Percentiles rank a stretch among this genome's conserved stretches.
Evolutionary conservation across 2,113 vertebrate genomes (phyloP).

Genomic region (Mixornis gularis): DNA sequence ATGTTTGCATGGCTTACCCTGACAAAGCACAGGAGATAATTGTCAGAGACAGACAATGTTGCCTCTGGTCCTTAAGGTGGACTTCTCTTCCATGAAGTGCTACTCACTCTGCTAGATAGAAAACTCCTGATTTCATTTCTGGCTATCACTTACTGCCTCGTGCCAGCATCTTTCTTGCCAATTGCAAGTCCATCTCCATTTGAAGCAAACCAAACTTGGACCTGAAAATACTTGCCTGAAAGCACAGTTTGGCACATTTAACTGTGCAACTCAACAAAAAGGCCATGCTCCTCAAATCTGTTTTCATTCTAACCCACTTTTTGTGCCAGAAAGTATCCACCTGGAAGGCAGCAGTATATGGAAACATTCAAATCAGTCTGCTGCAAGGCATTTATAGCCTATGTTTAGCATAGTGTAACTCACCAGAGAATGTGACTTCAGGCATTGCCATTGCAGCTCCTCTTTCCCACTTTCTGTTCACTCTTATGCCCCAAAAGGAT

Average conservation of each 20-base stretch:
- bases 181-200: background rate
- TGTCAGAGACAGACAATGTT: background rate
- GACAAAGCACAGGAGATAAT: background rate
- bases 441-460: background rate
- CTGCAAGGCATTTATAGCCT: background rate
- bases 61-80: background rate
- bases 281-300: background rate
- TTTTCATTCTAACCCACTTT: background rate
- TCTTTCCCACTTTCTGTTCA: background rate
- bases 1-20: background rate
- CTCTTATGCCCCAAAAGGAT: background rate
- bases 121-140: background rate
- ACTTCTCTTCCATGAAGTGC: background rate
- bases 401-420: background rate
- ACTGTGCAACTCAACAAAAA: background rate
- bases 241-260: background rate
- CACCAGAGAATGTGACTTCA: background rate
- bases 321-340: background rate
- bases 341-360: background rate
- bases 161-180: background rate
- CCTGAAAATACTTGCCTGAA: background rate
- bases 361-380: background rate
- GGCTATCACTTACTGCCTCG: background rate
- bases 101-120: background rate
- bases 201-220: background rate